These are phyloP conservation scores for Nephrotoma appendiculata DNA, from an alignment of 2,888 invertebrate species.

Conservation along the genomic window DNA sequence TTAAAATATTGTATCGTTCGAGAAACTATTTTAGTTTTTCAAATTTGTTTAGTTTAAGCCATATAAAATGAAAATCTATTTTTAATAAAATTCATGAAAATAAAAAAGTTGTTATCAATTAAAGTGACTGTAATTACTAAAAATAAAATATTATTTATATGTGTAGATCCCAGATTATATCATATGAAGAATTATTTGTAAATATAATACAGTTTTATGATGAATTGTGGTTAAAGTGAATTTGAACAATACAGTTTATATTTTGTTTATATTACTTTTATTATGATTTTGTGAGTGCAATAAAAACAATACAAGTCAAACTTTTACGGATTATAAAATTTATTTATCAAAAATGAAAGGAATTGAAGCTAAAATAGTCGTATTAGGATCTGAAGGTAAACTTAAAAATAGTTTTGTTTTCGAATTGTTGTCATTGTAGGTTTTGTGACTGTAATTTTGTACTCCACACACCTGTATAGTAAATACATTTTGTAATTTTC, in stretches of 20 bases:
- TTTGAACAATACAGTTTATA: not conserved
- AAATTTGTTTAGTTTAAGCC: not conserved
- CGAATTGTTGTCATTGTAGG: not conserved
- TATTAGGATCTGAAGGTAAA: slow-evolving; percentile 68
- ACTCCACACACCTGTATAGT: not conserved
- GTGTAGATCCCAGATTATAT: not conserved
- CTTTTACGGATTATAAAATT: not conserved
- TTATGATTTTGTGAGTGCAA: not conserved
- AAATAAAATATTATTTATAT: not conserved
- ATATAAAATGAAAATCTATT: not conserved
- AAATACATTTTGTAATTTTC: not conserved
- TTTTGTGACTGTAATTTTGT: not conserved
- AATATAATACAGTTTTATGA: not conserved
- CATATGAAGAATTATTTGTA: not conserved
- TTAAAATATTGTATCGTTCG: not conserved
- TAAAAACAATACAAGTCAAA: not conserved
- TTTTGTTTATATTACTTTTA: not conserved
- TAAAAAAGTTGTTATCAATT: not conserved
- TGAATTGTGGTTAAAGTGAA: not conserved
- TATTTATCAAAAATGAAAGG: not conserved
- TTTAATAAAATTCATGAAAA: not conserved
- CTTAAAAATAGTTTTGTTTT: not conserved
- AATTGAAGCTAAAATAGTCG: slow-evolving; percentile 62
- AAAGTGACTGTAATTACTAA: not conserved
- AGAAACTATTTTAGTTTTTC: not conserved